Evolutionary conservation across 2,113 vertebrate species (phyloP), one percentile per base, ranked within the genome.

Genomic region (Hyperopisus bebe): DNA sequence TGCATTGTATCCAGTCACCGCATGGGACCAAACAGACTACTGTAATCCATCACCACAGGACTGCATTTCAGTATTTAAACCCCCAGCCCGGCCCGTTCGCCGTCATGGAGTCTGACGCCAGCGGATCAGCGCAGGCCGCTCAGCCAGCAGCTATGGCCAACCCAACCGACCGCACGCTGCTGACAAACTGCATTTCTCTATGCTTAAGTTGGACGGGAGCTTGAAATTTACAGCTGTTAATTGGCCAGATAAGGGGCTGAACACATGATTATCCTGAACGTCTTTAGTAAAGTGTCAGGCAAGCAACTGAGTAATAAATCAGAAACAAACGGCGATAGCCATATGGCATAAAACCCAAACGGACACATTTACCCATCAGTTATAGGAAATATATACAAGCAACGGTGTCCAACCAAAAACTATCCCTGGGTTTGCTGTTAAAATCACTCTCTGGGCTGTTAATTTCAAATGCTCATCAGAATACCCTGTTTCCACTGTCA

Each of bases 21-120:
- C 53, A 47, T 47, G 82, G 46, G 44, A 84, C 82, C 82, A n/a
- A 84, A 84, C 82, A 84, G 42, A 47, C n/a, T 87, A 87, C 85
- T 87, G 85, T 35, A 53, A 27, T 35, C 27, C 85, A 31, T 15
- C 53, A 53, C 31, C 50, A 21, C 27, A 55, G 31, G 17, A 53
- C 85, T 55, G 50, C 31, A 55, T 86, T 35, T 53, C 11, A 31
- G 62, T 27, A 27, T 66, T 66, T 27, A 66, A 66, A 83, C 5
- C 80, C 80, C 19, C 80, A 19, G 44, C 42, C 42, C 21, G 19
- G 82, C 39, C 44, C 44, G 24, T 42, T 27, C 11, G 47, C n/a
- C 44, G n/a, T 86, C 47, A 86, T 10, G 50, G 84, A 50, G 31
- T 51, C 85, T 87, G n/a, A 53, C 85, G 47, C 15, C 50, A 39